Base-by-base conservation (phyloP, 1,140 invertebrate genomes). In the Cherax destructor region DNA sequence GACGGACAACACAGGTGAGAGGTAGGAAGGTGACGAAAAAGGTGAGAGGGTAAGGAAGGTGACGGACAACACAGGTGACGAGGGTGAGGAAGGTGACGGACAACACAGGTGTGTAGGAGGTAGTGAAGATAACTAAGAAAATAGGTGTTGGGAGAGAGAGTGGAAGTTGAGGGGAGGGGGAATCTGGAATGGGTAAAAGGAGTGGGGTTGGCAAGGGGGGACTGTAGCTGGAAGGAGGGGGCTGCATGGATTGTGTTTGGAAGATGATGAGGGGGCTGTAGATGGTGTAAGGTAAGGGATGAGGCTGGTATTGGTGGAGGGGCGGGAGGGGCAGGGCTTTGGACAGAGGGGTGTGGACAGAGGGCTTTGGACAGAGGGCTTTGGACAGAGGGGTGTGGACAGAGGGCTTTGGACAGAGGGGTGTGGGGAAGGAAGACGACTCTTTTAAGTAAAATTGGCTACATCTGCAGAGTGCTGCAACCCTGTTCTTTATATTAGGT, bases 241-340 rank as follows among this genome's bases (percentile, higher is more conserved):
- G 24, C 56, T 50, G 18, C 24, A 50, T 81, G 79, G 50, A 24
- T 81, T 81, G 52, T 81, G 56, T n/a, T 81, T 47, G 56, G 79
- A 56, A 52, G 50, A 81, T 24, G 50, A 56, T 5, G 49, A 30
- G 49, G 18, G 52, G 49, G 49, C 9, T 52, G 50, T 47, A 50
- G 79, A 18, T 18, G 41, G 7, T n/a, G 72, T 13, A 50, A 49
- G 77, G 77, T 4, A 56, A 56, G 24, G 13, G 49, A 49, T 16
- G 79, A 3, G 4, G 79, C 3, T 24, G 56, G 24, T 18, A 4
- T 47, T 5, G 24, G 79, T 56, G 50, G 49, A 81, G 79, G 50
- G 18, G 49, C 41, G 16, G 52, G 78, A 21, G 52, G 50, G 79
- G 18, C 47, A 50, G 18, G 47, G 56, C 52, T 4, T 16, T 56